Evolutionary conservation across 2,888 invertebrate genomes (phyloP).

Genomic region (Julus scanicus): DNA sequence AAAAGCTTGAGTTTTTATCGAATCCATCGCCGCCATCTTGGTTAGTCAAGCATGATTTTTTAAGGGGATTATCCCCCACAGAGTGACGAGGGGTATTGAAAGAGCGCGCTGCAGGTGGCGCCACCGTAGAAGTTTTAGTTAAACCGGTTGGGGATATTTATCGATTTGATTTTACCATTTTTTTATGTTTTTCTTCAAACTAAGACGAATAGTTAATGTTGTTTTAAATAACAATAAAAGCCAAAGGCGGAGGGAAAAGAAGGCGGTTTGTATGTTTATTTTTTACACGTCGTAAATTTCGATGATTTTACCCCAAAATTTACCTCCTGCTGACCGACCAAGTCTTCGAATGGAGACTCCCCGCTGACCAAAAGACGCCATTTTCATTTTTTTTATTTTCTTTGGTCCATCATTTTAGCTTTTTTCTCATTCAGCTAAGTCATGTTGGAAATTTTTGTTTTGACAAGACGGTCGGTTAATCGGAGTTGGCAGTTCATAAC

Average conservation of each 20-base stretch:
- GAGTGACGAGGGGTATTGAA: too few relatives aligned
- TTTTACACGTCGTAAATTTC: conserved; percentile 41
- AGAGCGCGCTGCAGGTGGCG: too few relatives aligned
- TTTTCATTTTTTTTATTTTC: background rate
- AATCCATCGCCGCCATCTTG: background rate
- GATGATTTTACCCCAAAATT: conserved; percentile 3
- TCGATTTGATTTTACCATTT: background rate
- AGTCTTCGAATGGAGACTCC: background rate
- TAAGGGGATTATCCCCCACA: too few relatives aligned
- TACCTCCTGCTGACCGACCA: background rate
- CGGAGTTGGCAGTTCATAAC: too few relatives aligned
- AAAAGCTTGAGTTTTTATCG: background rate
- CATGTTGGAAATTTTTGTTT: background rate
- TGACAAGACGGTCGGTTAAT: background rate
- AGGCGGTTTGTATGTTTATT: background rate
- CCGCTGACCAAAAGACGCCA: background rate
- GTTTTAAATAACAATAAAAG: background rate
- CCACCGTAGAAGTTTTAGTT: too few relatives aligned
- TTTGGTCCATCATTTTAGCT: background rate
- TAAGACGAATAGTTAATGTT: background rate
- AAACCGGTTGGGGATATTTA: background rate
- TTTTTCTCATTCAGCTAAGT: conserved; percentile 2
- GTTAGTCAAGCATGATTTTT: background rate
- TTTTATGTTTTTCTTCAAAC: too few relatives aligned
- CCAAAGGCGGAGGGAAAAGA: background rate